Conservation (phyloP, 2,797 vertebrate genomes). For the Coregonus sp. region DNA sequence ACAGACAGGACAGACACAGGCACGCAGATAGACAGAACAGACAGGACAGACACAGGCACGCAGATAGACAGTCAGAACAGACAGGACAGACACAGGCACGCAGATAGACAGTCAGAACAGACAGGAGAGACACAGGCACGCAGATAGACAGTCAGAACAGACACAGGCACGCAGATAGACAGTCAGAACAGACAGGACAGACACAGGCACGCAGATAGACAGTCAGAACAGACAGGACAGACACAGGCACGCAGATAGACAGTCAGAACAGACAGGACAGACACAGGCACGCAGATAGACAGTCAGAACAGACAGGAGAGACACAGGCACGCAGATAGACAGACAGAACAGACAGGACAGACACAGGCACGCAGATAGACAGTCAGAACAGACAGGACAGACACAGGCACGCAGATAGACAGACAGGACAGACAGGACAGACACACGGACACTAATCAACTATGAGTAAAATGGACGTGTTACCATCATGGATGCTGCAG, state of each 20-base stretch:
- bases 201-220: neutral
- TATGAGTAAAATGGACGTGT: neutral
- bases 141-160: no score
- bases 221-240: neutral
- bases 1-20: neutral
- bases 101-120: neutral
- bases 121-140: neutral
- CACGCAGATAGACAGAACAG: neutral
- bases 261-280: no score
- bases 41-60: neutral
- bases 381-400: neutral
- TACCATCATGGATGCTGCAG: conserved; percentile 90
- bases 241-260: neutral
- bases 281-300: neutral
- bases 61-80: neutral
- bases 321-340: neutral
- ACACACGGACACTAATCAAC: neutral
- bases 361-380: neutral
- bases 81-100: neutral
- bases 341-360: neutral
- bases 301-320: neutral
- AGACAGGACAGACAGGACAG: no score
- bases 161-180: neutral
- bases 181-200: neutral
- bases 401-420: neutral